A percentile compares a stretch with the other conserved stretches of the same genome.
Conservation (phyloP, 2,888 invertebrate genomes). For the Philopedon plagiatum region DNA sequence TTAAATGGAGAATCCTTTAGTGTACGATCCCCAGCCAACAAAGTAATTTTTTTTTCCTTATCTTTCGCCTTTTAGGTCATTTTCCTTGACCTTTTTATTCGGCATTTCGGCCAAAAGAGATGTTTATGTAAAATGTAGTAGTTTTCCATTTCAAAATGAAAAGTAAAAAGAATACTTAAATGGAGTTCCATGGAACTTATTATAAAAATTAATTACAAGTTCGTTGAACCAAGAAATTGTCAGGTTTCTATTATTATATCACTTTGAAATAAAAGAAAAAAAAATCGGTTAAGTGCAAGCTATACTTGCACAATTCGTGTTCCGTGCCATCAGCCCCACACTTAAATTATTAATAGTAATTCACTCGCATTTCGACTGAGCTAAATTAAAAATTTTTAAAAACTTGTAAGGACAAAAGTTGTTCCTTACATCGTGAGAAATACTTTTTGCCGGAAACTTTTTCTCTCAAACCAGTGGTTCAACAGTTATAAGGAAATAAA, state of each 20-base stretch:
- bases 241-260: too few relatives aligned
- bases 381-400: too few relatives aligned
- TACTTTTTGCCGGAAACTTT: too few relatives aligned
- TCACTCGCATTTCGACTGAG: too few relatives aligned
- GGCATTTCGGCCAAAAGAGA: background rate
- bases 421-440: too few relatives aligned
- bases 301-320: too few relatives aligned
- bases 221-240: background rate
- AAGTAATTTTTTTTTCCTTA: background rate
- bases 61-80: background rate
- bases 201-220: background rate
- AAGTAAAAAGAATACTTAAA: background rate
- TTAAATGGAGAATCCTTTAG: conserved; percentile 8
- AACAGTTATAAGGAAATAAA: too few relatives aligned
- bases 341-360: too few relatives aligned
- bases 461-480: too few relatives aligned
- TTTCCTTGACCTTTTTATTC: conserved; percentile 4
- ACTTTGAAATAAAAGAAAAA: background rate
- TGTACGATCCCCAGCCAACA: background rate
- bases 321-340: too few relatives aligned
- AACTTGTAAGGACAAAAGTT: too few relatives aligned
- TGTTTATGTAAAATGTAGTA: conserved; percentile 5
- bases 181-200: background rate
- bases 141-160: background rate
- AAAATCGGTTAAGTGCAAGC: too few relatives aligned